phyloP scores from a whole-genome alignment of 2,113 vertebrate genomes.

The Prionailurus viverrinus region DNA sequence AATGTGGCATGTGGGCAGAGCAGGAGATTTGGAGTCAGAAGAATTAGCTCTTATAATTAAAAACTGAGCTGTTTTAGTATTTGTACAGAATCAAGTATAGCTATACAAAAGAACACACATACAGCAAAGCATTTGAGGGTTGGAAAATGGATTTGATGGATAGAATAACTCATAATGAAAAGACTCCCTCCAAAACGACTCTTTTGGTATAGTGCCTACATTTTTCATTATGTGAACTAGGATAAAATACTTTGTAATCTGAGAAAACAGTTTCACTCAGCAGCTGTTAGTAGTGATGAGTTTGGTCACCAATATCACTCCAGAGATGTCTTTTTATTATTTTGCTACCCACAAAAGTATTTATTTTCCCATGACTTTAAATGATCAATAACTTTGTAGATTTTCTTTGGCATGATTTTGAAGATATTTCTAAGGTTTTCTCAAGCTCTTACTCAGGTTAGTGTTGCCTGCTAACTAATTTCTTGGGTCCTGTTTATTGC shows the following conservation, averaged over 20 bases:
- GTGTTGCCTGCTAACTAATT: not conserved
- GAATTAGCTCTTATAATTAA: not conserved
- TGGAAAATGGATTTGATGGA: not conserved
- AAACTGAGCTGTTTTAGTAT: not conserved
- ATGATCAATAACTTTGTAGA: not conserved
- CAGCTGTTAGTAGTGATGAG: not conserved
- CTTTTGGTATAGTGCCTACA: not conserved
- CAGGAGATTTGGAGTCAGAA: not conserved
- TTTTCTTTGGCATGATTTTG: not conserved
- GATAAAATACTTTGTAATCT: not conserved
- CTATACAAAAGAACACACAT: not conserved
- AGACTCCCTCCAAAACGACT: not conserved
- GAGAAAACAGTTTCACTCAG: not conserved
- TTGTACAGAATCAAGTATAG: not conserved
- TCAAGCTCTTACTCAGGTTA: not conserved
- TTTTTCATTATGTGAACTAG: slow-evolving; percentile 24
- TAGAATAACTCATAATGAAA: not conserved
- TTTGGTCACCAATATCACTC: not conserved
- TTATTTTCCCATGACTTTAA: slow-evolving; percentile 25
- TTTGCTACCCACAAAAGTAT: not conserved
- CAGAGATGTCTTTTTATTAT: not conserved
- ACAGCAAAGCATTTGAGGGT: not conserved
- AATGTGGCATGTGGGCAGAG: not conserved
- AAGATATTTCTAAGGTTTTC: not conserved
- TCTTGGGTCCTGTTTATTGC: not conserved